Evolutionary conservation across 2,797 vertebrate genomes (phyloP), one percentile per base, ranked within the genome.

Genomic region (Corythornis leucogaster): DNA sequence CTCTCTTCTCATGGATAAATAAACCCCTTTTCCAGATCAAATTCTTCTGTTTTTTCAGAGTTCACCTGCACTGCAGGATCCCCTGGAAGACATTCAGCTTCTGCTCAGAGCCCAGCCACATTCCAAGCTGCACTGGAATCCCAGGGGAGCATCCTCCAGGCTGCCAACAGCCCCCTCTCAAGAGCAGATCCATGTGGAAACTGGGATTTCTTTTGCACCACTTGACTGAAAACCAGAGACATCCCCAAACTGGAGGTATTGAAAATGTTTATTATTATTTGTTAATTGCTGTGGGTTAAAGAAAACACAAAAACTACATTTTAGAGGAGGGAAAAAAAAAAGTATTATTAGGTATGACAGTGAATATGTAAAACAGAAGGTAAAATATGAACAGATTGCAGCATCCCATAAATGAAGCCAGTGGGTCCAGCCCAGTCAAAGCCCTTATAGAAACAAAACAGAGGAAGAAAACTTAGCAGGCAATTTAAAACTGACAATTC

Each of bases 381-480:
- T 90, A 74, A 95, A 86, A 71, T 94, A 94, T 95, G 88, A 95
- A 95, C 61, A 85, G 85, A 93, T 94, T 95, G 94, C 71, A 93
- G 94, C 62, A 45, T 96, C 90, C 94, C 95, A 96, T 96, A 96
- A 43, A 93, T 61, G 85, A 71, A 92, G 95, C 90, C 10, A 94
- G 91, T 97, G 98, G 98, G 97, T 96, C 98, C 98, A 98, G 98
- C 98, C 98, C 98, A 98, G 86, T 95, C 53, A 74, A 94, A 97
- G 94, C 95, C 57, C 87, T 97, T 95, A 94, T 15, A 96, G 73
- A 96, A 96, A 96, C 85, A 97, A 25, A 92, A 87, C 79, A 93
- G 68, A 94, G 55, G 43, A 87, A 85, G 48, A 94, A 78, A 59
- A 78, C 69, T 93, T 67, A 84, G 59, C 51, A 93, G 67, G 71